Evolutionary conservation across 1,140 invertebrate genomes (phyloP), one percentile per base, ranked within the genome.

Genomic region (Ridgeia piscesae): DNA sequence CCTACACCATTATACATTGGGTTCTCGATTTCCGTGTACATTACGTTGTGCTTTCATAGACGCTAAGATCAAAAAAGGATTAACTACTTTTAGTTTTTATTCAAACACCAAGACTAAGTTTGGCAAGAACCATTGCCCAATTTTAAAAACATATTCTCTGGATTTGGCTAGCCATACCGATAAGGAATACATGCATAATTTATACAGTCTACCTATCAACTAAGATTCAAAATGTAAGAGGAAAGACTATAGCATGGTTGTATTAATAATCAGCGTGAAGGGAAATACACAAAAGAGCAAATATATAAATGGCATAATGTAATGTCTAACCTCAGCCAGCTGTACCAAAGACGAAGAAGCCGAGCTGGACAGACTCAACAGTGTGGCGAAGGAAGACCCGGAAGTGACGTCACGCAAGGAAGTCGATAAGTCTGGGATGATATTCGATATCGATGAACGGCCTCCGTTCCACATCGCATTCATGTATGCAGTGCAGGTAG

Each of bases 401-500:
- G 27, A 77, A 31, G 58, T 27, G 58, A 77, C 17, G 58, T 77
- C 58, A 27, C 58, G 17, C 27, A 9, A 77, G 2, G 8, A 77
- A 31, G 58, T 77, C 27, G 27, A 31, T 42, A 14, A 35, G 14
- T 34, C 34, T 6, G 91, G 50, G 35, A 33, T 91, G 33, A 48
- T 91, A 9, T 91, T 91, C 35, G 35, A 35, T 11, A 34, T 91
- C 35, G 91, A 91, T 11, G 35, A 35, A 14, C 35, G n/a, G 14
- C 91, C 91, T 33, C 91, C 91, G 34, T 91, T 35, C 35, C 50
- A 91, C 35, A 91, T 91, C 91, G 50, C 91, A 6, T 42, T 91
- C 35, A 91, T 91, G 35, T 91, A 91, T n/a, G 91, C 91, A 48
- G 35, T 91, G 21, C 91, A 91, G 91, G 91, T 91, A 11, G 9